Evolutionary conservation across 1,140 invertebrate genomes (phyloP).

Genomic region (Drosophila kepulauana): DNA sequence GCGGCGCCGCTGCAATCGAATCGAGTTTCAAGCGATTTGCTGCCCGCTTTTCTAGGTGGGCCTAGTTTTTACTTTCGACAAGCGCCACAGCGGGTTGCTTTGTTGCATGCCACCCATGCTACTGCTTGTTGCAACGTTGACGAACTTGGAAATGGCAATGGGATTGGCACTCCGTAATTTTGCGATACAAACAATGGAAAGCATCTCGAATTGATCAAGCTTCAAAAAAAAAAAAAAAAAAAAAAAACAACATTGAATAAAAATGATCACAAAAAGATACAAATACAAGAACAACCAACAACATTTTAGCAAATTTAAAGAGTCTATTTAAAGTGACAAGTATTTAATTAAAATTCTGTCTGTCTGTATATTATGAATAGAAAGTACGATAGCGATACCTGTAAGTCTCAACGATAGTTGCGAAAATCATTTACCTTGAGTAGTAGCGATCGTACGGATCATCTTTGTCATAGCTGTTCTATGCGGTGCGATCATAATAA

Average conservation of each 20-base stretch:
- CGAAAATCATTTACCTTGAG: slow-evolving; percentile 84
- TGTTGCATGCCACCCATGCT: slow-evolving; percentile 1
- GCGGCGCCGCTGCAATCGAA: slow-evolving; percentile 22
- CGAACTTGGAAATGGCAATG: slow-evolving; percentile 2
- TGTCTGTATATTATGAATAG: background rate
- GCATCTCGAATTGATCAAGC: background rate
- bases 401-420: slow-evolving; percentile 85
- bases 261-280: background rate
- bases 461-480: slow-evolving; percentile 67
- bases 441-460: slow-evolving; percentile 82
- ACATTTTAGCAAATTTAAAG: too few relatives aligned
- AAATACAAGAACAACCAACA: background rate
- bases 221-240: background rate
- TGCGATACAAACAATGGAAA: slow-evolving; percentile 1
- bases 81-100: background rate
- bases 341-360: too few relatives aligned
- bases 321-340: too few relatives aligned
- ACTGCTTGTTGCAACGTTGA: background rate
- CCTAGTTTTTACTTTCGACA: slow-evolving; percentile 65
- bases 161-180: slow-evolving; percentile 1
- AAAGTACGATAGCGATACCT: slow-evolving; percentile 75
- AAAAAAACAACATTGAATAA: background rate
- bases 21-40: slow-evolving; percentile 28
- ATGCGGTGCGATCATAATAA: slow-evolving; percentile 68
- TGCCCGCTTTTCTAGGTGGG: slow-evolving; percentile 40